A percentile compares a stretch with the other conserved stretches of the same genome.
Evolutionary conservation across 2,888 invertebrate genomes (phyloP).

Genomic region (Ectobius pallidus): DNA sequence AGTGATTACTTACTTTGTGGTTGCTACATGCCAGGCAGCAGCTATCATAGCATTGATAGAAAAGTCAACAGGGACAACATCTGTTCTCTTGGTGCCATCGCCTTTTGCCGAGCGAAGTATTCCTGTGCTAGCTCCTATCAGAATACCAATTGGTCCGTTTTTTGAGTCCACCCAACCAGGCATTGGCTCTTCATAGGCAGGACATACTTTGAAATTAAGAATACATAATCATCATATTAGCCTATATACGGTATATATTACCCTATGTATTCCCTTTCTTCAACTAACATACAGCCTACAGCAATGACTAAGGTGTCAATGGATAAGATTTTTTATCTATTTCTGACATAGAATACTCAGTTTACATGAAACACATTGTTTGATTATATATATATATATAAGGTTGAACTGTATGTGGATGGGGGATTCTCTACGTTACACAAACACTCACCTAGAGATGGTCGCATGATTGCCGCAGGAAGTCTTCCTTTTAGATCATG

Average conservation of each 20-base stretch:
- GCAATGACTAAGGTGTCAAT: too few species aligned
- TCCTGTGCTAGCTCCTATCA: constrained; percentile 55
- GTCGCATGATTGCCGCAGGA: constrained; percentile 60
- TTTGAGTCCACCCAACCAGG: constrained; percentile 62
- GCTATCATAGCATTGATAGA: constrained; percentile 60
- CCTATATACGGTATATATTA: neutral
- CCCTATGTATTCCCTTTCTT: too few species aligned
- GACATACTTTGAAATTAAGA: constrained; percentile 36
- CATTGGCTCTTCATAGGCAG: constrained; percentile 44
- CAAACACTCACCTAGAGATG: too few species aligned
- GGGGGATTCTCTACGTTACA: too few species aligned
- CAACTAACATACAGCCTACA: too few species aligned
- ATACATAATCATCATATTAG: neutral
- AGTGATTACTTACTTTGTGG: constrained; percentile 36
- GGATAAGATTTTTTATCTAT: too few species aligned
- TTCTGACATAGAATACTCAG: too few species aligned
- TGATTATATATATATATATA: too few species aligned
- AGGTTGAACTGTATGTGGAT: too few species aligned
- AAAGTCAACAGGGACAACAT: constrained; percentile 63
- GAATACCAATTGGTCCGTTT: constrained; percentile 60
- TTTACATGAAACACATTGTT: too few species aligned
- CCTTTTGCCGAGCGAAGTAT: constrained; percentile 59
- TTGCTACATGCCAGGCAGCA: constrained; percentile 57
- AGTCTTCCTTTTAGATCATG: constrained; percentile 54
- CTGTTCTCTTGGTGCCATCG: constrained; percentile 55